phyloP scores from a whole-genome alignment of 2,888 invertebrate genomes.

The Trachelus tabidus region DNA sequence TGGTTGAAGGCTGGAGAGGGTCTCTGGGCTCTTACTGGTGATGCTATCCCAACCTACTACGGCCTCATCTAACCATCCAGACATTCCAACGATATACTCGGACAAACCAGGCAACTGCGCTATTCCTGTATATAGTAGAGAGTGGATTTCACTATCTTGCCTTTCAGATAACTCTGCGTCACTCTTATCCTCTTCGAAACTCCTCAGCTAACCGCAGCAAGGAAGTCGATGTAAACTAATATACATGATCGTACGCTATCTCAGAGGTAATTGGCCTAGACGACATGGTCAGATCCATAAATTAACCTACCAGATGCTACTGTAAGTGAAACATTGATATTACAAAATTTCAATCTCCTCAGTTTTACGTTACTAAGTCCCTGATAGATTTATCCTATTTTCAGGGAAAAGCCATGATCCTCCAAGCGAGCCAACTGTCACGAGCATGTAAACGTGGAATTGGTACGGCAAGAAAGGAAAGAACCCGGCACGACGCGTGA shows the following conservation, averaged over 20 bases:
- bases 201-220: background rate
- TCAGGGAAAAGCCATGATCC: background rate
- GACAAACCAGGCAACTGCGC: background rate
- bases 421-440: background rate
- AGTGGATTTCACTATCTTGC: conserved; percentile 22
- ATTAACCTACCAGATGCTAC: background rate
- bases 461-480: conserved; percentile 1
- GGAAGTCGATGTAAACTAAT: background rate
- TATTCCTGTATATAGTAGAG: conserved; percentile 4
- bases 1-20: conserved; percentile 2
- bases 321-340: background rate
- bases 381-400: background rate
- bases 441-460: background rate
- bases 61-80: background rate
- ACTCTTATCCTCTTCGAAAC: conserved; percentile 5
- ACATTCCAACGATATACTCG: background rate
- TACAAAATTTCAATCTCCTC: background rate
- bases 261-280: background rate
- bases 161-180: conserved; percentile 19
- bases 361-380: background rate
- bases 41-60: background rate
- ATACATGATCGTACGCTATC: background rate
- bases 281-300: background rate
- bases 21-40: background rate
- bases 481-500: background rate